A percentile compares a stretch with the other conserved stretches of the same genome.
phyloP scores from a whole-genome alignment of 64 coral and sea anemone species.

The Montipora efflorescens region DNA sequence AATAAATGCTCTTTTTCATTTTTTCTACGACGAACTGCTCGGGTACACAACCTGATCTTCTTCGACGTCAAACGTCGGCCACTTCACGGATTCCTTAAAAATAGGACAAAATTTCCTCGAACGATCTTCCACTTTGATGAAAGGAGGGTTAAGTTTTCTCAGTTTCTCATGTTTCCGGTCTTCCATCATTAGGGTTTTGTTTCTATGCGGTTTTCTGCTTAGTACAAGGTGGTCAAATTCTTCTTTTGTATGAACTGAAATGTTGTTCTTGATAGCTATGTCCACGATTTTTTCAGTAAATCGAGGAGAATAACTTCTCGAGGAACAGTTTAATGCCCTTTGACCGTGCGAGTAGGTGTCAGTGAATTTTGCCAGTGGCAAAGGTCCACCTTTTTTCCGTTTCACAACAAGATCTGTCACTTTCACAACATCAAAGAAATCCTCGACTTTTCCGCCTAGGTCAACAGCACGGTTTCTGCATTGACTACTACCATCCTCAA shows the following conservation, averaged over 20 bases:
- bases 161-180: not conserved
- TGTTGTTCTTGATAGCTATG: not conserved
- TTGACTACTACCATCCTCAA: conserved; percentile 8
- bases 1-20: no score
- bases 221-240: not conserved
- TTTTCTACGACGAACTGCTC: no score
- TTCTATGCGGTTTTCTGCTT: not conserved
- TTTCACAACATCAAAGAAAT: no score
- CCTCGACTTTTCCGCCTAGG: not conserved
- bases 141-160: conserved; percentile 36
- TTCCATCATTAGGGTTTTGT: not conserved
- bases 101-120: conserved; percentile 18
- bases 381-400: no score
- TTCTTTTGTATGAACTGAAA: not conserved
- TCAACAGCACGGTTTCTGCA: not conserved
- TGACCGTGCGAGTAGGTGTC: not conserved
- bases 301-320: not conserved
- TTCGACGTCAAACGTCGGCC: not conserved
- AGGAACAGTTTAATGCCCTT: not conserved
- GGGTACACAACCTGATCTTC: no score
- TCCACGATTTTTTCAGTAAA: not conserved
- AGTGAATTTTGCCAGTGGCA: no score
- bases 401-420: no score
- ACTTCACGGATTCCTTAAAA: conserved; percentile 3
- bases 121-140: conserved; percentile 31